phyloP scores from a whole-genome alignment of 2,797 vertebrate species.

The Girardinus metallicus region DNA sequence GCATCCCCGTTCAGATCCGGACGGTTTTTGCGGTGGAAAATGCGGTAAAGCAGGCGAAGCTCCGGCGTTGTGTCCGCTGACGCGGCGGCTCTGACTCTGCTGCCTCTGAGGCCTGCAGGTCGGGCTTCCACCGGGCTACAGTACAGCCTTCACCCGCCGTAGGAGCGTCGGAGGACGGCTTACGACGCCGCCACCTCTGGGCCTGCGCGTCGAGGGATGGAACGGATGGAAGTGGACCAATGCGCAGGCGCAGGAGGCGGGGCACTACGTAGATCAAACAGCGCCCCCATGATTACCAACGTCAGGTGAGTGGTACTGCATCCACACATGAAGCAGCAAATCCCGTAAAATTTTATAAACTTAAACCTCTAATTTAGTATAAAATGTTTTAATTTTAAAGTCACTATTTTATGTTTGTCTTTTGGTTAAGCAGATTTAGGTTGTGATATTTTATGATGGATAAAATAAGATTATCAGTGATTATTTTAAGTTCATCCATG shows the following conservation, averaged over 20 bases:
- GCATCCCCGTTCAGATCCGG: constrained; percentile 11
- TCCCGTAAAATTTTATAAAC: neutral
- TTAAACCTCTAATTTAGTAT: neutral
- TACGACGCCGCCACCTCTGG: constrained; percentile 48
- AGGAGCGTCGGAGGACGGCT: constrained; percentile 54
- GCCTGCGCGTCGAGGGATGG: constrained; percentile 72
- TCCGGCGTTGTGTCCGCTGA: constrained; percentile 51
- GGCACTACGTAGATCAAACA: constrained; percentile 82
- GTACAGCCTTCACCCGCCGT: constrained; percentile 67
- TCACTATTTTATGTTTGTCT: neutral
- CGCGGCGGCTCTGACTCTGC: constrained; percentile 64
- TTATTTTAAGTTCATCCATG: neutral
- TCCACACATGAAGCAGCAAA: rapidly evolving
- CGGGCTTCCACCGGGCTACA: constrained; percentile 82
- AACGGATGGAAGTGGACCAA: constrained; percentile 86
- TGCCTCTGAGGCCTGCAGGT: constrained; percentile 82
- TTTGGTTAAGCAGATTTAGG: neutral
- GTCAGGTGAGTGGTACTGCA: constrained; percentile 79
- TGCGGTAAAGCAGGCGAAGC: constrained; percentile 62
- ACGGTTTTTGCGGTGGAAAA: constrained; percentile 41
- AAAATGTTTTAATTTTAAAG: neutral
- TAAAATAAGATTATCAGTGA: neutral
- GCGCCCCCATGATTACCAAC: constrained; percentile 85
- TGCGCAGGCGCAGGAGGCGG: constrained; percentile 86
- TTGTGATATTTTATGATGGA: neutral